Percentiles rank a stretch among this genome's conserved stretches.
Conservation (phyloP, 2,888 invertebrate species). For the Rhingia rostrata region DNA sequence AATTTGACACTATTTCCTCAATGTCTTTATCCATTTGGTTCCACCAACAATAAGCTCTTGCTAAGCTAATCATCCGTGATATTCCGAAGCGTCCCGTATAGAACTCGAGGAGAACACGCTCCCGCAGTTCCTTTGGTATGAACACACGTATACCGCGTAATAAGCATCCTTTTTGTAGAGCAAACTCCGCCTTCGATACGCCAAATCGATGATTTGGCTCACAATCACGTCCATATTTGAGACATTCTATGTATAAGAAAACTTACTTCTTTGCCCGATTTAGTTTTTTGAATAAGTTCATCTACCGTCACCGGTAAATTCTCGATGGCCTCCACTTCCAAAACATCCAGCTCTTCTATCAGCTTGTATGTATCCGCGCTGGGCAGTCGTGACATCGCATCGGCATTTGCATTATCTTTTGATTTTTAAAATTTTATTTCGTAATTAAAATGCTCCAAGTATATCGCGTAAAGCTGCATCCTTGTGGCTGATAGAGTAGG, state of each 20-base stretch:
- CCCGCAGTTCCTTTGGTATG: constrained; percentile 62
- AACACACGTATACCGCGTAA: too few species aligned
- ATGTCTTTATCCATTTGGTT: constrained; percentile 58
- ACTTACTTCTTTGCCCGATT: too few species aligned
- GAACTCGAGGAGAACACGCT: constrained; percentile 57
- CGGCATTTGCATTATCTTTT: neutral
- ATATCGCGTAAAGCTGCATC: neutral
- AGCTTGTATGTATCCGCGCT: too few species aligned
- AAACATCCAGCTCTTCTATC: constrained; percentile 47
- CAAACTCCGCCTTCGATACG: too few species aligned
- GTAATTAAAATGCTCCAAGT: neutral
- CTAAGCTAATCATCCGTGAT: constrained; percentile 68
- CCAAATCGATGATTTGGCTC: too few species aligned
- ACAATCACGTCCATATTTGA: too few species aligned
- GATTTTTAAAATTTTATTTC: neutral
- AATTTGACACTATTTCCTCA: constrained; percentile 45
- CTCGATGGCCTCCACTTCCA: constrained; percentile 55
- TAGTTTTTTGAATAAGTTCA: too few species aligned
- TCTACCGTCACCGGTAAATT: constrained; percentile 58
- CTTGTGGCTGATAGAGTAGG: neutral
- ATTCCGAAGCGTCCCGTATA: constrained; percentile 71
- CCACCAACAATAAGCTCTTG: constrained; percentile 76
- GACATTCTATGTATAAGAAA: too few species aligned
- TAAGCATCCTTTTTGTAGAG: too few species aligned
- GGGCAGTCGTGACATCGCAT: neutral